phyloP scores from a whole-genome alignment of 2,797 vertebrate species.

The Rallus crepitans region DNA sequence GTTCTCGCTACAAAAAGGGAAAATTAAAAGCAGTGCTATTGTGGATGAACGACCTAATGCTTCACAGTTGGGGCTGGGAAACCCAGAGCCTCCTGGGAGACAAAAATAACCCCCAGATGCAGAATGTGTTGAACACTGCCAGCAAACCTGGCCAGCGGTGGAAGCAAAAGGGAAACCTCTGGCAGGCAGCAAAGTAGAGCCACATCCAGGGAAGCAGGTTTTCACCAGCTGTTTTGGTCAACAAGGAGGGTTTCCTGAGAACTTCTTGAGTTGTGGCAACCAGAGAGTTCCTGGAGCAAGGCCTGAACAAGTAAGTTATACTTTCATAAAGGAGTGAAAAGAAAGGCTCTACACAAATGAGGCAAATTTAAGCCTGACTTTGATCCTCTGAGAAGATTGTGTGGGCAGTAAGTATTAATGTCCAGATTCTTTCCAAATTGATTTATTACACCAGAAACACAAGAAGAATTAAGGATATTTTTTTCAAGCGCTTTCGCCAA shows the following conservation, averaged over 20 bases:
- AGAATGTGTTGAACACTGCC: background rate
- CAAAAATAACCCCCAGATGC: background rate
- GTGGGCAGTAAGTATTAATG: background rate
- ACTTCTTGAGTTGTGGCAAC: background rate
- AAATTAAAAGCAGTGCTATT: background rate
- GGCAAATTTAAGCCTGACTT: background rate
- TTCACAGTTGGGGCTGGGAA: background rate
- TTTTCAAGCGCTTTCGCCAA: background rate
- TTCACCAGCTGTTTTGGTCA: background rate
- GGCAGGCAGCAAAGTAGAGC: fast-evolving
- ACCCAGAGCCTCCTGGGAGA: background rate
- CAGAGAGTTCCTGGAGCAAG: background rate
- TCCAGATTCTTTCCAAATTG: background rate
- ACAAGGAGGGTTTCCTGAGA: background rate
- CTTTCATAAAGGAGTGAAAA: background rate
- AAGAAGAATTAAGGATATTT: background rate
- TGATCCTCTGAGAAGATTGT: background rate
- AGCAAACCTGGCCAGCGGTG: background rate
- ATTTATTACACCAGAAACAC: background rate
- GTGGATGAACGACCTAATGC: fast-evolving
- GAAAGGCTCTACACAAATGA: background rate
- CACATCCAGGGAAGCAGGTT: fast-evolving
- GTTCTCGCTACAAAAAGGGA: background rate
- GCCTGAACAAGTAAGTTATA: background rate
- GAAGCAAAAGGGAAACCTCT: background rate